Conservation (phyloP, 1,140 invertebrate genomes). For the Asbolus verrucosus region DNA sequence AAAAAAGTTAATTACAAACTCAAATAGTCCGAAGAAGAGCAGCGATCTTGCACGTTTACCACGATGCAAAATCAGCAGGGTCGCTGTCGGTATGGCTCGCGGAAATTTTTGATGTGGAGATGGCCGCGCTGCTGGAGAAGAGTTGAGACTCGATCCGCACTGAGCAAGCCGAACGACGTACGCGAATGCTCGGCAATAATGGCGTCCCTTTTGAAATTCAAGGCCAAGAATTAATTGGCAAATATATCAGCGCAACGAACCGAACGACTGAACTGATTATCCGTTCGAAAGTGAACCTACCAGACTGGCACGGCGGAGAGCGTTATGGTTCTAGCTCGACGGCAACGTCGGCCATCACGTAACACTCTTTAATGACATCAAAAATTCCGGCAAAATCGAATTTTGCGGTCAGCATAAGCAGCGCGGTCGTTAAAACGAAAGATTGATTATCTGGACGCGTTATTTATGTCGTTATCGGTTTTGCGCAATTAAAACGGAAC, state of each 20-base stretch:
- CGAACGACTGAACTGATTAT: conserved; percentile 51
- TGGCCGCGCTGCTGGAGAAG: too few relatives aligned
- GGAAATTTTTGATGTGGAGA: too few relatives aligned
- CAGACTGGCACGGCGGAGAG: conserved; percentile 11
- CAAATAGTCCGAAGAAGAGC: too few relatives aligned
- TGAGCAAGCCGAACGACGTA: background rate
- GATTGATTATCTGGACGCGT: background rate
- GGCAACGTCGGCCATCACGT: background rate
- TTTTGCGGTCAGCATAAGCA: background rate
- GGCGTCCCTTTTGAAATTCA: conserved; percentile 41
- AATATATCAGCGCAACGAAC: conserved; percentile 56
- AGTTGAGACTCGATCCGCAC: background rate
- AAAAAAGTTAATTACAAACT: too few relatives aligned
- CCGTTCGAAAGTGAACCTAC: conserved; percentile 48
- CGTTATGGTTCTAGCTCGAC: conserved; percentile 2
- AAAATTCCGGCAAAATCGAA: conserved; percentile 3
- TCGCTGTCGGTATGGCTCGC: too few relatives aligned
- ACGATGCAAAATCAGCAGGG: too few relatives aligned
- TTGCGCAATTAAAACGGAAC: background rate
- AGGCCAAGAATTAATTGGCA: conserved; percentile 55
- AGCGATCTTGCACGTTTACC: too few relatives aligned
- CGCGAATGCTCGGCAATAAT: background rate
- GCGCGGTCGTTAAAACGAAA: conserved; percentile 1
- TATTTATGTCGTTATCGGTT: background rate
- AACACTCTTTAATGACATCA: background rate